A percentile compares a stretch with the other conserved stretches of the same genome.
These are phyloP conservation scores for Horisme vitalbata DNA, from an alignment of 2,888 invertebrate species.

Conservation along the genomic window DNA sequence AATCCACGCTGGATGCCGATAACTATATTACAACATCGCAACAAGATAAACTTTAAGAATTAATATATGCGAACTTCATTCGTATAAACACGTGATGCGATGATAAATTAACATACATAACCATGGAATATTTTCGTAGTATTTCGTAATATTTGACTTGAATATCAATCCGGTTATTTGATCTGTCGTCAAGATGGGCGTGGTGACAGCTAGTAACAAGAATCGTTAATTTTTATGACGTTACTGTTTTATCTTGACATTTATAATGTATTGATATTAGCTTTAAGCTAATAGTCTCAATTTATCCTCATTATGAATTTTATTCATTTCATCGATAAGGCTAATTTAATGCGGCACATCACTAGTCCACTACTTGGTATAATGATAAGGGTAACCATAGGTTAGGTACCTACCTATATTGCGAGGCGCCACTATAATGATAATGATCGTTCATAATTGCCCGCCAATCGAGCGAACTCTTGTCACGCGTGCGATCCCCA, in stretches of 20 bases:
- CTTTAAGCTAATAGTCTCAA: no score
- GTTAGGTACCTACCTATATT: no score
- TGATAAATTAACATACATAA: slow-evolving; percentile 25
- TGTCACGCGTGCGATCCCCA: slow-evolving; percentile 23
- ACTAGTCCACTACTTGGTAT: neutral
- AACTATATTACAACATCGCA: slow-evolving; percentile 51
- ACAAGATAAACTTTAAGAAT: slow-evolving; percentile 62
- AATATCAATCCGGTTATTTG: slow-evolving; percentile 42
- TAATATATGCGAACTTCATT: slow-evolving; percentile 55
- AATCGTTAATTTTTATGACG: slow-evolving; percentile 38
- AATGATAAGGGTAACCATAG: no score
- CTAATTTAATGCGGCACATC: neutral
- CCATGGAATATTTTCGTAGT: slow-evolving; percentile 31
- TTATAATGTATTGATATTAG: no score
- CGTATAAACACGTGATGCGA: slow-evolving; percentile 28
- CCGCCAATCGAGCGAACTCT: slow-evolving; percentile 17
- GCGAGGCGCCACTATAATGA: slow-evolving; percentile 13
- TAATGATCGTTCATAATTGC: slow-evolving; percentile 17
- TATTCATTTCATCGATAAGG: neutral
- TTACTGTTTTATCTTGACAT: slow-evolving; percentile 39
- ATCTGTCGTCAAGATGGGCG: slow-evolving; percentile 42
- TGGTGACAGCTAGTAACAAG: slow-evolving; percentile 43
- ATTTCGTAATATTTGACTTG: slow-evolving; percentile 28
- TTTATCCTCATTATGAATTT: no score
- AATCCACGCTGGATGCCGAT: slow-evolving; percentile 57